phyloP scores from a whole-genome alignment of 53 echinoderm and acorn worm species.

The Pentamera pediparva region DNA sequence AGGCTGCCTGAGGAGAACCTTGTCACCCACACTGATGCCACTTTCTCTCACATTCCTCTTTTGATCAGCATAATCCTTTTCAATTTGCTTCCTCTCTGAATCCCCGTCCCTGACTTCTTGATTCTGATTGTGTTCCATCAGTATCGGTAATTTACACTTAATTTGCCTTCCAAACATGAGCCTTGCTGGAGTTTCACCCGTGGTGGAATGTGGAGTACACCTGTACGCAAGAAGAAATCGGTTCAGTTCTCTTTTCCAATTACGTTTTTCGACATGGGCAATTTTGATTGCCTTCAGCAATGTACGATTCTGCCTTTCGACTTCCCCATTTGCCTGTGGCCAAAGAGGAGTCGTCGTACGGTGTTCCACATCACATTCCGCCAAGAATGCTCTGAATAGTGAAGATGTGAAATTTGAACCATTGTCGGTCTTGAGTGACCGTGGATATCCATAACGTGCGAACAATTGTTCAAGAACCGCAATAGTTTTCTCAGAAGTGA shows the following conservation, averaged over 20 bases:
- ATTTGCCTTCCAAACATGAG: constrained; percentile 42
- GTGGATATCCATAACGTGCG: constrained; percentile 11
- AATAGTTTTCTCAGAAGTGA: constrained; percentile 15
- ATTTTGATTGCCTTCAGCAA: constrained; percentile 36
- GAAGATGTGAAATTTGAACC: constrained; percentile 28
- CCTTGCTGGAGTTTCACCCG: constrained; percentile 35
- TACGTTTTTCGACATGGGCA: constrained; percentile 28
- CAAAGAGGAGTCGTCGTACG: constrained; percentile 37
- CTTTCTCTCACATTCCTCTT: constrained; percentile 17
- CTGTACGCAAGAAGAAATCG: constrained; percentile 31
- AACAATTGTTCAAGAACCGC: constrained; percentile 26
- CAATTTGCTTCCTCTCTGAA: neutral
- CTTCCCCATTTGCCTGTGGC: constrained; percentile 54
- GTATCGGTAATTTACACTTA: constrained; percentile 15
- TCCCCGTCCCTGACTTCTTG: constrained; percentile 20
- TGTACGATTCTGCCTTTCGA: constrained; percentile 48
- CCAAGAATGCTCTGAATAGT: constrained; percentile 14
- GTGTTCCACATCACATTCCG: constrained; percentile 30
- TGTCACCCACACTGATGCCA: constrained; percentile 34
- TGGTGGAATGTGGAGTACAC: constrained; percentile 46
- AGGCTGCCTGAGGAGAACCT: constrained; percentile 18
- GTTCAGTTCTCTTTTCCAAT: constrained; percentile 38
- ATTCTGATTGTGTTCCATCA: neutral
- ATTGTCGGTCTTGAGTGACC: constrained; percentile 30
- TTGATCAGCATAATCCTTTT: constrained; percentile 5